Conservation (phyloP, 2,888 invertebrate species). For the Fissipunctia ypsillon region DNA sequence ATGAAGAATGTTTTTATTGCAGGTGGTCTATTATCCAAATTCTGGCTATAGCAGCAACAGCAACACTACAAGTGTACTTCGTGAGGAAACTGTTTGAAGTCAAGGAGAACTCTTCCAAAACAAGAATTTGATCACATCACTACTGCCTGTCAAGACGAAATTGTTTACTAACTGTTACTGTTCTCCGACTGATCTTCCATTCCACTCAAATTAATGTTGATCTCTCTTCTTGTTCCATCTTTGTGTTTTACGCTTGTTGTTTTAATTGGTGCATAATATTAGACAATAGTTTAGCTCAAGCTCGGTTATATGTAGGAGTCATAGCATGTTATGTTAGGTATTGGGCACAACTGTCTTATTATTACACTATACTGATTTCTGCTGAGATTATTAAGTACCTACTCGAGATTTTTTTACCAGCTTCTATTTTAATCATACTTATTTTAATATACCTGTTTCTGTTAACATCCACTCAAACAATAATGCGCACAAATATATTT, state of each 20-base stretch:
- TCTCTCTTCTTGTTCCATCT: constrained; percentile 58
- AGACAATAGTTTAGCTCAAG: constrained; percentile 29
- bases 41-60: constrained; percentile 94
- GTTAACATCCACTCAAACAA: constrained; percentile 8
- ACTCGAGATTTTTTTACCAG: constrained; percentile 21
- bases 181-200: constrained; percentile 70
- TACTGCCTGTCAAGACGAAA: constrained; percentile 14
- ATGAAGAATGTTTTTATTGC: constrained; percentile 51
- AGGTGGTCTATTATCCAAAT: constrained; percentile 97
- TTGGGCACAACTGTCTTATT: constrained; percentile 4
- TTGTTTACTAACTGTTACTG: constrained; percentile 36
- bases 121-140: constrained; percentile 86
- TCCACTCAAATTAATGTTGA: constrained; percentile 65
- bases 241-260: constrained; percentile 40
- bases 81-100: constrained; percentile 97
- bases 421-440: constrained; percentile 4
- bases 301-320: constrained; percentile 35
- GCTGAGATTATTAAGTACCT: constrained; percentile 49
- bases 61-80: constrained; percentile 95
- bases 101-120: constrained; percentile 91
- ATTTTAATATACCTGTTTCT: constrained; percentile 10
- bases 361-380: constrained; percentile 10
- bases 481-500: constrained; percentile 46
- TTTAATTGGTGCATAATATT: constrained; percentile 52
- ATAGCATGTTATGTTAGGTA: constrained; percentile 6